Evolutionary conservation across 2,113 vertebrate genomes (phyloP), one percentile per base, ranked within the genome.

Genomic region (Microtus pennsylvanicus): DNA sequence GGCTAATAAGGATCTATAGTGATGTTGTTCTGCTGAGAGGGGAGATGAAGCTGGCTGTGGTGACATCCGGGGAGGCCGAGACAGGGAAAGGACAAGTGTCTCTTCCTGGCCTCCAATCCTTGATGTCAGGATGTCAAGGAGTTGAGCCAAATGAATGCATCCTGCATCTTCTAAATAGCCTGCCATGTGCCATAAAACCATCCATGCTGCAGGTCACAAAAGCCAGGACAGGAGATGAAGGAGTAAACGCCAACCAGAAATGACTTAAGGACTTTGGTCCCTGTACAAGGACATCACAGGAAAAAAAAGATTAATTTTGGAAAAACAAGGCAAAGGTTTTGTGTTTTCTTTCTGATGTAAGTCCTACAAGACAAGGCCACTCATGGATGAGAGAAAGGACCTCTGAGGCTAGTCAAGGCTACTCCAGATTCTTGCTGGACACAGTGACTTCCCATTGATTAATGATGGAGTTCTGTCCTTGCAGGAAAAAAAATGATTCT

Each of bases 361-460:
- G 58, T 30, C 78, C 47, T 90, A 6, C 42, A 42, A 67, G 26
- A 26, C 3, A 2, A 8, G 3, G 19, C 42, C 61, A 13, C 17
- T 63, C 58, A 52, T 13, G 33, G 58, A 45, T 72, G 58, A 12
- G 50, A 52, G 13, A 11, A 76, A 52, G 10, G 3, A 33, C 26
- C 28, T 52, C 35, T 58, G 12, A 4, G 42, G 42, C 42, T 61
- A 47, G 47, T 75, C 19, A 30, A 33, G 63, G 30, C 38, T 76
- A 8, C 11, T 3, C 12, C 35, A 67, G 65, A 65, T 45, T 33
- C 26, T 1, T 11, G 42, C 61, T 24, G 61, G 33, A 24, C 28
- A 21, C 3, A 55, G 22, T 0, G 0, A 35, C 61, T 35, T 78
- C 63, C 75, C 35, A 26, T 0, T 6, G 52, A 50, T 3, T 2